phyloP scores from a whole-genome alignment of 2,113 vertebrate genomes.

The Menidia beryllina region DNA sequence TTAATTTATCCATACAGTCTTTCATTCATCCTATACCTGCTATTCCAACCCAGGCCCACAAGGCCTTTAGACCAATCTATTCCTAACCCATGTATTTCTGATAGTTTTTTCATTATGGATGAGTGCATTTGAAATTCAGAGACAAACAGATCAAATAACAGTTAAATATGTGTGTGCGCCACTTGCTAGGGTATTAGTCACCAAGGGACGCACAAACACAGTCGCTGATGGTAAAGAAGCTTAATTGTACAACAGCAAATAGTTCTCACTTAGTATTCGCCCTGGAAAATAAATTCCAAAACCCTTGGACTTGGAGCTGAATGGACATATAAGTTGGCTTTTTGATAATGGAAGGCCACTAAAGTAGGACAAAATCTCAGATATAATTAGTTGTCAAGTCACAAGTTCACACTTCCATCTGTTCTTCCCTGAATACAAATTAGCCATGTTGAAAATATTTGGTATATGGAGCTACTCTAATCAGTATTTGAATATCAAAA shows the following conservation, averaged over 20 bases:
- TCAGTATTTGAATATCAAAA: neutral
- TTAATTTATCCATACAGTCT: neutral
- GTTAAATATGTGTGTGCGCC: conserved; percentile 37
- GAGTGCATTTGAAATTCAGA: conserved; percentile 4
- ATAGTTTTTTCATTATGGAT: neutral
- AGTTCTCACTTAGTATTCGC: conserved; percentile 8
- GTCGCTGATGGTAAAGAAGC: conserved; percentile 30
- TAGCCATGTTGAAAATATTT: no score
- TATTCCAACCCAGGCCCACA: conserved; percentile 26
- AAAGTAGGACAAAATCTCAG: no score
- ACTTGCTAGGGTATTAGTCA: conserved; percentile 63
- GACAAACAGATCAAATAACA: conserved; percentile 47
- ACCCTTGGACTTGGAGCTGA: neutral
- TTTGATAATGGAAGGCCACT: neutral
- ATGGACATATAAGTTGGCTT: neutral
- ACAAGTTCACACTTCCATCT: no score
- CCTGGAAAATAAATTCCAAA: neutral
- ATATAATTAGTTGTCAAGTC: no score
- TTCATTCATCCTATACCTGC: neutral
- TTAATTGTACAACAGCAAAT: conserved; percentile 51
- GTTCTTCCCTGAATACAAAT: no score
- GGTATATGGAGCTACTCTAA: neutral
- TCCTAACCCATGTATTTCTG: neutral
- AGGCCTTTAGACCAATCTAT: neutral
- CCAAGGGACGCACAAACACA: conserved; percentile 10